A percentile compares a stretch with the other conserved stretches of the same genome.
Evolutionary conservation across 2,797 vertebrate genomes (phyloP).

Genomic region (Schizopygopsis malacanthus): DNA sequence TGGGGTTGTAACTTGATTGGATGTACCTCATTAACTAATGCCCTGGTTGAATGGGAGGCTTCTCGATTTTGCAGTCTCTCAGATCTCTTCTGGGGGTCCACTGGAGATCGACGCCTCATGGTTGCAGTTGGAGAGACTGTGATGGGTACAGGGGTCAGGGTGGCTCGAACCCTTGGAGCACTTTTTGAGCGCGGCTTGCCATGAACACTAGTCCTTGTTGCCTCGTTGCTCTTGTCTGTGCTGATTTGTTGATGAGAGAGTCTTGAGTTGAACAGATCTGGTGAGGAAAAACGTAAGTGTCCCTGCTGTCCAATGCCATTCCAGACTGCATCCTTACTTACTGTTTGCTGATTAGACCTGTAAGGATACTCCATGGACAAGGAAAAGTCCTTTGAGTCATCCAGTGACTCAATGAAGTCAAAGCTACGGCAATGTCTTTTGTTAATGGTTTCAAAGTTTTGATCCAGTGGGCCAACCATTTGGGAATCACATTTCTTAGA

Average conservation of each 20-base stretch:
- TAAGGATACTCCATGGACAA: constrained; percentile 79
- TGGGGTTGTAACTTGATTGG: constrained; percentile 95
- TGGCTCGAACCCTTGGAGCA: constrained; percentile 82
- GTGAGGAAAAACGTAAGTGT: constrained; percentile 80
- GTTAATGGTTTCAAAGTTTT: constrained; percentile 84
- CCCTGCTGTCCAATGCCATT: constrained; percentile 78
- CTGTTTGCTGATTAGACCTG: constrained; percentile 72
- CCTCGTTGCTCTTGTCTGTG: constrained; percentile 75
- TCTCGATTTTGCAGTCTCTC: constrained; percentile 81
- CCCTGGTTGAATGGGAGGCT: constrained; percentile 75
- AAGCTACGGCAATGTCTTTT: constrained; percentile 98
- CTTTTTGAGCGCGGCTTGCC: constrained; percentile 90
- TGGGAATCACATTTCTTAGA: constrained; percentile 85
- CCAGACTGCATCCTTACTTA: constrained; percentile 77
- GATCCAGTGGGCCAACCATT: constrained; percentile 85
- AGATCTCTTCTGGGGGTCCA: constrained; percentile 72
- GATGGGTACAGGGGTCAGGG: constrained; percentile 85
- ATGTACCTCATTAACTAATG: constrained; percentile 92
- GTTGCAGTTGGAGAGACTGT: constrained; percentile 76
- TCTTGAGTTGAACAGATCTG: constrained; percentile 78
- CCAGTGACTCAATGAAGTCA: constrained; percentile 93
- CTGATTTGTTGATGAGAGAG: constrained; percentile 71
- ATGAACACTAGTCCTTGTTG: constrained; percentile 78
- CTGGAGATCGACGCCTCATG: constrained; percentile 75
- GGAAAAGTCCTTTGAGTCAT: constrained; percentile 81